Conservation (phyloP, 2,113 vertebrate genomes). For the Pogona vitticeps region DNA sequence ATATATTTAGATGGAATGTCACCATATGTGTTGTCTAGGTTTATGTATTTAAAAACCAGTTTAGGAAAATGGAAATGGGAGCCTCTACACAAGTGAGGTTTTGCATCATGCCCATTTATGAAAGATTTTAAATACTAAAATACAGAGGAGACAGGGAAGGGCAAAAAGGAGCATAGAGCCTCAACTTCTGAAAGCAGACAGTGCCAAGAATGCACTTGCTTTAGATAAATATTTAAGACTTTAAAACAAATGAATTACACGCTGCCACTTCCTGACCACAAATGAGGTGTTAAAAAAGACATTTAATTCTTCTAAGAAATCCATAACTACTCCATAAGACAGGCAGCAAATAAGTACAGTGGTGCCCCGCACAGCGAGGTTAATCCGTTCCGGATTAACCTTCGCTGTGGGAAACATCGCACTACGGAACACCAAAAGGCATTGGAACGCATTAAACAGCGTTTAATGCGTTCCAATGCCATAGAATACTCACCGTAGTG, state of each 20-base stretch:
- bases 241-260: constrained; percentile 32
- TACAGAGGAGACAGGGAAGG: background rate
- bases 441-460: no score
- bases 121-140: background rate
- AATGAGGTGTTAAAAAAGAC: constrained; percentile 36
- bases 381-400: no score
- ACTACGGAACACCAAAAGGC: no score
- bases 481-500: no score
- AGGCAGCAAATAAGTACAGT: constrained; percentile 26
- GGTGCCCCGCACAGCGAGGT: no score
- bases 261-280: constrained; percentile 60
- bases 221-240: constrained; percentile 29
- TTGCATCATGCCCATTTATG: background rate
- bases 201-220: background rate
- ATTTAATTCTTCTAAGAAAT: constrained; percentile 15
- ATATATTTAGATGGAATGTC: background rate
- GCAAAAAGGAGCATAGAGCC: background rate
- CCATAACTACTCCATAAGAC: constrained; percentile 58
- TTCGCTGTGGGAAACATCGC: no score
- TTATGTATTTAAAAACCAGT: background rate
- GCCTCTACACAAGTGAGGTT: background rate
- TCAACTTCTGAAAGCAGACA: background rate
- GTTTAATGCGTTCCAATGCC: no score
- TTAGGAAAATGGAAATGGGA: background rate
- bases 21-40: background rate